These are phyloP conservation scores for Athalia cordata DNA, from an alignment of 2,888 invertebrate species.

Conservation along the genomic window DNA sequence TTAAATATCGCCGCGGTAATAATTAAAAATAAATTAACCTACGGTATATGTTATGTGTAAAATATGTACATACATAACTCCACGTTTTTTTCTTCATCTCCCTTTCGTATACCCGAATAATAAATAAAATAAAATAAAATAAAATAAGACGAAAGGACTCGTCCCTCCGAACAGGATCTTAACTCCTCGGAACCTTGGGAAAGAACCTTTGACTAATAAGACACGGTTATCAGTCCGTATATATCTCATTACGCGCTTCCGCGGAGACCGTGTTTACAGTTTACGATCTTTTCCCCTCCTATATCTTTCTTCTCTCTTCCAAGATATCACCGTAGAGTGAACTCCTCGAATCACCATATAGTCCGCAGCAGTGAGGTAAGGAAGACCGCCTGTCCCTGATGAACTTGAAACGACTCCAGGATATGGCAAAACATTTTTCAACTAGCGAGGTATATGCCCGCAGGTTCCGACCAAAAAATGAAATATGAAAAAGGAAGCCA, in stretches of 20 bases:
- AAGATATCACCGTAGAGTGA: conserved; percentile 7
- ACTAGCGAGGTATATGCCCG: no score
- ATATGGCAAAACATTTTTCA: conserved; percentile 24
- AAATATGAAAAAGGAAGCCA: background rate
- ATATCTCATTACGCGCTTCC: background rate
- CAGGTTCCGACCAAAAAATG: background rate
- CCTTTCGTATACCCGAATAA: background rate
- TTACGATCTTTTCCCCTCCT: background rate
- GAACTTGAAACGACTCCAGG: conserved; percentile 16
- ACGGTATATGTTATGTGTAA: background rate
- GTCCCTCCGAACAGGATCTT: background rate
- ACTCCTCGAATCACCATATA: conserved; percentile 27
- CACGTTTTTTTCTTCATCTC: no score
- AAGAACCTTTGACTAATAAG: conserved; percentile 10
- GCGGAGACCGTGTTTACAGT: conserved; percentile 4
- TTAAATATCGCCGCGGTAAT: conserved; percentile 2
- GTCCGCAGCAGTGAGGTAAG: background rate
- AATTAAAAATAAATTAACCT: conserved; percentile 26
- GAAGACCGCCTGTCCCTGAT: background rate
- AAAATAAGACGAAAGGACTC: background rate
- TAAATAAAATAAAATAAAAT: background rate
- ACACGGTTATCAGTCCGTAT: conserved; percentile 11
- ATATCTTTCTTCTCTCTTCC: background rate
- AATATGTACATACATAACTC: no score
- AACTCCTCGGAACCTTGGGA: background rate